Base-by-base conservation (phyloP, 2,888 invertebrate genomes). In the Watsonalla binaria region DNA sequence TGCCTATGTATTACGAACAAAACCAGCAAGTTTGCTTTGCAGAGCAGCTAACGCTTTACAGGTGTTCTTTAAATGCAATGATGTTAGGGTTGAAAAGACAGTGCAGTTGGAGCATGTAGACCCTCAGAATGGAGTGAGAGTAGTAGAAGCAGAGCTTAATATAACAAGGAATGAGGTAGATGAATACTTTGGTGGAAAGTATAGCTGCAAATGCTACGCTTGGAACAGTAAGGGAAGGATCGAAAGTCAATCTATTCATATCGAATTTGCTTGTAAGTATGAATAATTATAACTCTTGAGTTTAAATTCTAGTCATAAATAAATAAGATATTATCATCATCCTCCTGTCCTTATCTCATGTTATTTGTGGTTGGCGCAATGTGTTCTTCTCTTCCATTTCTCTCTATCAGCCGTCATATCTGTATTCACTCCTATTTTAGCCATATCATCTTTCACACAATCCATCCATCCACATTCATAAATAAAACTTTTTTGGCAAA, bases 31-130 rank as follows among this genome's bases (percentile, higher is more conserved):
- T 4, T 89, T 99, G 39, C 93, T 94, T 52, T 99, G 99, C 78
- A 94, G 95, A 69, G 98, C 97, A 0, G 95, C 96, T 6, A 96
- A 97, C 82, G 97, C 98, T 15, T 92, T 98, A n/a, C 94, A 96
- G 82, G 94, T 93, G 9, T 88, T 80, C 76, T 97, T 97, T 87
- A 93, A 94, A 73, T 98, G 97, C 83, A 97, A 96, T 78, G 94
- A 94, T 51, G 91, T 91, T 0, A 86, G 87, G 57, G 77, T 77
- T 0, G 92, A 92, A 54, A 87, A 82, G 54, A 93, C 94, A 51
- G 91, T 92, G 46, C 93, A 94, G 62, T 92, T 93, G 63, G 94
- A 94, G 64, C 95, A 95, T 68, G 95, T 95, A 6, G 95, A 96
- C 73, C 95, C 96, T 47, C 95, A 95, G 75, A 95, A 94, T 56